A percentile compares a stretch with the other conserved stretches of the same genome.
These are phyloP conservation scores for Typhlomys cinereus DNA, from an alignment of 2,113 vertebrate genomes.

Conservation along the genomic window DNA sequence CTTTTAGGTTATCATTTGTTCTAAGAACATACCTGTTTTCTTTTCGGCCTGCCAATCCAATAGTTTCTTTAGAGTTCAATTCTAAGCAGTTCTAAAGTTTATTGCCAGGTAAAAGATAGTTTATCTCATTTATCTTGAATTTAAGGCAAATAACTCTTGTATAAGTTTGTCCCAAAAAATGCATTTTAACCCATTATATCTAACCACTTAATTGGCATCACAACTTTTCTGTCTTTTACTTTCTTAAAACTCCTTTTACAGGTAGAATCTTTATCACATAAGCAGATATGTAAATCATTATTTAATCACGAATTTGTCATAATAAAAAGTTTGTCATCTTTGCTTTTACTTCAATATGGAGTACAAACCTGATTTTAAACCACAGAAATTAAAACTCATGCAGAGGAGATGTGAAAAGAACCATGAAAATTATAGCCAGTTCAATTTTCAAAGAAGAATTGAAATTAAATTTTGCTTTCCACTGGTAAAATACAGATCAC, in stretches of 20 bases:
- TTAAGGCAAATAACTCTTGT: constrained; percentile 1
- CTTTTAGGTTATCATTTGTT: neutral
- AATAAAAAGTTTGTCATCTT: constrained; percentile 19
- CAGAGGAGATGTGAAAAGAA: constrained; percentile 15
- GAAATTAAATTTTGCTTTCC: constrained; percentile 63
- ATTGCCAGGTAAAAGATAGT: neutral
- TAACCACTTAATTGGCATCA: neutral
- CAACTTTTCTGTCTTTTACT: neutral
- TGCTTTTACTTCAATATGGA: neutral
- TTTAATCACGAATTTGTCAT: neutral
- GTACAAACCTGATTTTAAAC: constrained; percentile 24
- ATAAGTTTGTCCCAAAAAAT: constrained; percentile 25
- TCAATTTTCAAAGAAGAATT: constrained; percentile 31
- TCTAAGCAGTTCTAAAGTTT: neutral
- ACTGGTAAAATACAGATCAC: constrained; percentile 3
- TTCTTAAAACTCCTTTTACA: neutral
- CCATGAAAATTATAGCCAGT: neutral
- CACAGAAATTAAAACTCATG: constrained; percentile 44
- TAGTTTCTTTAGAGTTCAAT: neutral
- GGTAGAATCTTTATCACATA: neutral
- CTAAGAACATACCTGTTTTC: constrained; percentile 9
- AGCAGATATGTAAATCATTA: neutral
- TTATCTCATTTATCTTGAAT: constrained; percentile 21
- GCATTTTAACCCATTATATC: constrained; percentile 33
- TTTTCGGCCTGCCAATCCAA: neutral